Evolutionary conservation across 2,113 vertebrate species (phyloP).

Genomic region (Damaliscus lunatus): DNA sequence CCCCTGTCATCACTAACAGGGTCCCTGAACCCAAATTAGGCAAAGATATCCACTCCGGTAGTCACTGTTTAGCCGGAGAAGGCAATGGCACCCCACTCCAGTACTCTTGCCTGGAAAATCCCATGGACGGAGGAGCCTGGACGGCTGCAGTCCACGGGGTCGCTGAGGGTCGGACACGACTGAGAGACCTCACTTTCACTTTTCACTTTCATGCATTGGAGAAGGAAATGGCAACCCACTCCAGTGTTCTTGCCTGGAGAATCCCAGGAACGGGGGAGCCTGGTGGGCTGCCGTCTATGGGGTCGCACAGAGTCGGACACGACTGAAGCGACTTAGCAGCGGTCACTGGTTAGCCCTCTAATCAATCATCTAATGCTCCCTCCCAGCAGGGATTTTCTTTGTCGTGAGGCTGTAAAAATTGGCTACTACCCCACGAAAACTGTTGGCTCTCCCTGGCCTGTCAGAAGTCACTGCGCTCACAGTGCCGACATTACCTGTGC

Average conservation of each 20-base stretch:
- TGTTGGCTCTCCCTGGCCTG: neutral
- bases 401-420: neutral
- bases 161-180: accelerated
- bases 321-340: too few relatives aligned
- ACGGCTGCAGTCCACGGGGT: too few relatives aligned
- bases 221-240: too few relatives aligned
- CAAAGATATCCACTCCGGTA: neutral
- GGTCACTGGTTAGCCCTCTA: neutral
- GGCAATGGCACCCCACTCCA: too few relatives aligned
- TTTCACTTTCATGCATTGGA: too few relatives aligned
- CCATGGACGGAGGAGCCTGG: too few relatives aligned
- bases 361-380: neutral
- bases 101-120: too few relatives aligned
- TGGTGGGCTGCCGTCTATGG: too few relatives aligned
- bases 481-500: neutral
- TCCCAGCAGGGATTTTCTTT: neutral
- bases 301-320: too few relatives aligned
- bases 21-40: neutral
- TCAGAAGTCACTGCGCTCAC: neutral
- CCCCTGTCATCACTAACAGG: neutral
- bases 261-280: too few relatives aligned
- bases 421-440: neutral
- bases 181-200: too few relatives aligned
- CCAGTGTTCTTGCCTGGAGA: too few relatives aligned
- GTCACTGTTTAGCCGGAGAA: neutral